phyloP scores from a whole-genome alignment of 2,797 vertebrate species.

The Anas flavirostris region DNA sequence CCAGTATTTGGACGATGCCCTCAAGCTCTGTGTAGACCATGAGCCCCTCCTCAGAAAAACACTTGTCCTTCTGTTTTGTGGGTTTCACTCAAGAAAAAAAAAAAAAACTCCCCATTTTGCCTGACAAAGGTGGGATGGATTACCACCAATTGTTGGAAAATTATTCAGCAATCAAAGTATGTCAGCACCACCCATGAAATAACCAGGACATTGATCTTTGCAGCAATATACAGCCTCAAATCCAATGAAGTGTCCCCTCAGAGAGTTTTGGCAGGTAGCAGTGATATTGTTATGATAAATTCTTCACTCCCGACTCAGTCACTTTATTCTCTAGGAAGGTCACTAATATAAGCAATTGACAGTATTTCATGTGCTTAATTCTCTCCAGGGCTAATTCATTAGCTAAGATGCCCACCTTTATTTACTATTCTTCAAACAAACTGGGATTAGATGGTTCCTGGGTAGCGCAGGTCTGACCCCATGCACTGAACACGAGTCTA shows the following conservation, averaged over 20 bases:
- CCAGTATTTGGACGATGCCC: neutral
- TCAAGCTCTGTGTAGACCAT: neutral
- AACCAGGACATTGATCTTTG: neutral
- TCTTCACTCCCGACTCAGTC: neutral
- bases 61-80: neutral
- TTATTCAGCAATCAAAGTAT: neutral
- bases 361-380: slow-evolving; percentile 26
- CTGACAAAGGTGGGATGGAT: neutral
- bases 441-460: neutral
- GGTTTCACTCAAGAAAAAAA: neutral
- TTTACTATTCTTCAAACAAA: neutral
- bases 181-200: neutral
- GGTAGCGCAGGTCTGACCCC: neutral
- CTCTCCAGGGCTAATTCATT: slow-evolving; percentile 26
- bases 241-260: neutral
- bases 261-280: neutral
- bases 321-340: neutral
- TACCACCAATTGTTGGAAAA: neutral
- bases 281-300: neutral
- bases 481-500: neutral
- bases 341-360: neutral
- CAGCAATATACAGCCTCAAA: neutral
- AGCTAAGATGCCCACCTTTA: neutral
- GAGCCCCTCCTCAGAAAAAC: neutral
- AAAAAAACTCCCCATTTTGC: neutral